Conservation (phyloP, 2,797 vertebrate species). For the Peromyscus nudipes region DNA sequence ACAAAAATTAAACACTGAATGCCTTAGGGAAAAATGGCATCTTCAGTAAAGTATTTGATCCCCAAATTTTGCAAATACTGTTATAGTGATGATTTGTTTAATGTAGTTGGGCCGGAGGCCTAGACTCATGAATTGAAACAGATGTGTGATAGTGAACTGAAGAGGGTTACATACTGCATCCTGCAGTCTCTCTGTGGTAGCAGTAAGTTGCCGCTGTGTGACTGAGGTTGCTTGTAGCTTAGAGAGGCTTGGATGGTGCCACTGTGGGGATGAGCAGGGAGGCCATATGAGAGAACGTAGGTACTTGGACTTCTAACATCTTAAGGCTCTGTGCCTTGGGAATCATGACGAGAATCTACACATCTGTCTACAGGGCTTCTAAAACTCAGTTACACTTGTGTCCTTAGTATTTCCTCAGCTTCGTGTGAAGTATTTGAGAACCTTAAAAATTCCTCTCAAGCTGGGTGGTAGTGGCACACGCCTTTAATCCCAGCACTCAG, state of each 20-base stretch:
- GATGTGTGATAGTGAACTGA: constrained; percentile 75
- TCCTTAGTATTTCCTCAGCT: background rate
- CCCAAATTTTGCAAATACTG: constrained; percentile 82
- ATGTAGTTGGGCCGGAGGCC: constrained; percentile 77
- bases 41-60: constrained; percentile 83
- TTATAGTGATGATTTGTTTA: constrained; percentile 85
- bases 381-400: background rate
- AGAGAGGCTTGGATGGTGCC: background rate
- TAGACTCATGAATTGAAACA: constrained; percentile 83
- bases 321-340: background rate
- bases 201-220: background rate
- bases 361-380: background rate
- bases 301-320: background rate
- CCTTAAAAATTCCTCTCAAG: constrained; percentile 22
- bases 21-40: constrained; percentile 82
- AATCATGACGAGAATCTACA: background rate
- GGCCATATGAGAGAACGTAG: background rate
- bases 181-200: background rate
- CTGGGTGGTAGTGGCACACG: background rate
- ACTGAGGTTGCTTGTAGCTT: background rate
- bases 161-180: background rate
- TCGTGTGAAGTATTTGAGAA: background rate
- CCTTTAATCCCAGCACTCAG: too few species aligned
- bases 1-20: constrained; percentile 82
- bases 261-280: background rate